Base-by-base conservation (phyloP, 1,140 invertebrate species). In the Aphelenchoides fujianensis region DNA sequence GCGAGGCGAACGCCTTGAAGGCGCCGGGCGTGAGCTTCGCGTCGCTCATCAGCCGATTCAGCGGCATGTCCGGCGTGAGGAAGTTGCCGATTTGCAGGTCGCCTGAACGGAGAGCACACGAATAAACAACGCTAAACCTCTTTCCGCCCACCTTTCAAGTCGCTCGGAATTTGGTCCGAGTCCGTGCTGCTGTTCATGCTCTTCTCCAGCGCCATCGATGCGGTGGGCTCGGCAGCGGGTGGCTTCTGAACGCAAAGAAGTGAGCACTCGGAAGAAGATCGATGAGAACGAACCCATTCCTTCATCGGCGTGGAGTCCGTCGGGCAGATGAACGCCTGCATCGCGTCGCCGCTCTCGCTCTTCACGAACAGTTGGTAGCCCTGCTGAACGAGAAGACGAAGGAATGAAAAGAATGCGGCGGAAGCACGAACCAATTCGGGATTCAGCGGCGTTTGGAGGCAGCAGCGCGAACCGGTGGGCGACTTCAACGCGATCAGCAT, bases 401-500 rank as follows among this genome's bases (percentile, higher is more conserved):
- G 41, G 41, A 48, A 48, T 48, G 41, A 48, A 16, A 16, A 48
- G 12, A 48, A 48, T 16, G 12, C 12, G 12, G 12, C 12, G 66
- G 9, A 23, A 68, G 66, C 70, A 27, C 30, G 31, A n/a, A n/a
- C n/a, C n/a, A 72, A 5, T 16, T 59, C 68, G 9, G 67, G 23
- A 16, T 12, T 28, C 5, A 73, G 72, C 30, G 66, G 16, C 30
- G 16, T 72, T 59, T 78, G 36, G 19, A 74, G 55, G 23, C 30
- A 19, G 5, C 74, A 78, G 16, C 34, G 41, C 7, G 76, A 77
- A 16, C 73, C 80, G 2, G 62, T 28, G 28, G 80, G 82, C n/a
- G 80, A 75, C 52, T 82, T 84, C 12, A 82, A 48, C 3, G 82
- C 80, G 31, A 82, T 74, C 5, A 82, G 53, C 32, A 62, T 84